Conservation (phyloP, 2,888 invertebrate species). For the Pogonocherus hispidulus region DNA sequence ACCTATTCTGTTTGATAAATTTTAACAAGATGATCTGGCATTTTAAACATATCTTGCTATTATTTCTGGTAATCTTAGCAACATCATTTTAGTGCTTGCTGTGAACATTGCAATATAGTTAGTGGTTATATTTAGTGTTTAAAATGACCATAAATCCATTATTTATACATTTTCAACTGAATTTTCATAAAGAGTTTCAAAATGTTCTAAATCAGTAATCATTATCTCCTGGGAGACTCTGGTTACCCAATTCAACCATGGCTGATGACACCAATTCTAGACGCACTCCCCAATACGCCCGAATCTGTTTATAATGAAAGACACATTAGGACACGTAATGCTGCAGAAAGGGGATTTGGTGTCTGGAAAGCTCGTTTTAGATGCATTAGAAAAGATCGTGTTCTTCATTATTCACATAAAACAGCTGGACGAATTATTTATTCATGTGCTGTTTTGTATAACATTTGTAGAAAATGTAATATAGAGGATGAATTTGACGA, state of each 20-base stretch:
- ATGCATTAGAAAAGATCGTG: slow-evolving; percentile 24
- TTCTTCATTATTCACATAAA: slow-evolving; percentile 22
- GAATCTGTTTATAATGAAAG: background rate
- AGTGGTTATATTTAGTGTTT: too few relatives aligned
- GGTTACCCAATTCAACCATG: background rate
- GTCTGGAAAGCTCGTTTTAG: slow-evolving; percentile 31
- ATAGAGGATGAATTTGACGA: background rate
- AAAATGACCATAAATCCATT: too few relatives aligned
- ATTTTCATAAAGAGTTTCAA: too few relatives aligned
- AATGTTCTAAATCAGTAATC: too few relatives aligned
- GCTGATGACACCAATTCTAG: background rate
- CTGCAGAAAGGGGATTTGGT: slow-evolving; percentile 24
- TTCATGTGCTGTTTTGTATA: slow-evolving; percentile 34
- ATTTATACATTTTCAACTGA: too few relatives aligned
- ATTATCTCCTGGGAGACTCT: slow-evolving; percentile 3
- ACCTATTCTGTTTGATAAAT: too few relatives aligned
- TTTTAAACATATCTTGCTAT: too few relatives aligned
- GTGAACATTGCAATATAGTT: too few relatives aligned
- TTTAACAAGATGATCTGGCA: too few relatives aligned
- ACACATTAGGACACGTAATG: background rate
- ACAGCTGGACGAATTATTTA: slow-evolving; percentile 23
- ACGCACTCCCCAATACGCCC: background rate
- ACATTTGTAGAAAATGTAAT: slow-evolving; percentile 29
- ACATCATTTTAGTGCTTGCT: too few relatives aligned
- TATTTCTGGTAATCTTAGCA: too few relatives aligned